Evolutionary conservation across 2,113 vertebrate genomes (phyloP), one percentile per base, ranked within the genome.

Genomic region (Bubo scandiacus): DNA sequence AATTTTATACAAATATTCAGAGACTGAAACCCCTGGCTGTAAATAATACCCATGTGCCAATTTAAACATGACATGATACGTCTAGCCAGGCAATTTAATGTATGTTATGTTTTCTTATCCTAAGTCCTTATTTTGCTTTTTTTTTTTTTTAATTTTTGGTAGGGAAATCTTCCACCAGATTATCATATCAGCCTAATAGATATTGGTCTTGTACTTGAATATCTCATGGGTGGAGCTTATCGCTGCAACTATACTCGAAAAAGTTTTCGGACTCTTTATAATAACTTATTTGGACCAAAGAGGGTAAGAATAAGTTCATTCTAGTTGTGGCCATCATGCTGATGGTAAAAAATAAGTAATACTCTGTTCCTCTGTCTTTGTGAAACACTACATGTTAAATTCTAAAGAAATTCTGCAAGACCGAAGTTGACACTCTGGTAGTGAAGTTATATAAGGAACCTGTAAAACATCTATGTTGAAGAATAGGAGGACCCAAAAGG

Each of bases 141-240:
- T 26, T 23, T 23, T 6, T 32, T 12, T 11, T 12, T 2, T 34
- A 51, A 4, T 62, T 71, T 81, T 92, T 94, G 96, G 18, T 97
- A 99, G 99, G 99, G 99, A 88, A 99, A 99, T 92, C 99, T 99
- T 81, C 99, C 99, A 25, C 99, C 99, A 20, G 99, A 99, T 96
- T 99, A 99, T 97, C 99, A 99, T 95, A 99, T 99, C 98, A 99
- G 99, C 95, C 97, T 99, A 90, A 99, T 99, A 91, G 99, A 99
- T 96, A 99, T 99, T 62, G 99, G 99, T 42, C 98, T 99, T 73
- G 99, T 99, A 65, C 97, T 99, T 86, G 99, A 99, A 90, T 99
- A 99, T 93, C 99, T 99, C 80, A 99, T 99, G 99, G 99, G 99
- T 5, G 99, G 99, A 71, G 99, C 99, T 66, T 99, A 99, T 97